Evolutionary conservation across 2,888 invertebrate genomes (phyloP), one percentile per base, ranked within the genome.

Genomic region (Lycia hirtaria): DNA sequence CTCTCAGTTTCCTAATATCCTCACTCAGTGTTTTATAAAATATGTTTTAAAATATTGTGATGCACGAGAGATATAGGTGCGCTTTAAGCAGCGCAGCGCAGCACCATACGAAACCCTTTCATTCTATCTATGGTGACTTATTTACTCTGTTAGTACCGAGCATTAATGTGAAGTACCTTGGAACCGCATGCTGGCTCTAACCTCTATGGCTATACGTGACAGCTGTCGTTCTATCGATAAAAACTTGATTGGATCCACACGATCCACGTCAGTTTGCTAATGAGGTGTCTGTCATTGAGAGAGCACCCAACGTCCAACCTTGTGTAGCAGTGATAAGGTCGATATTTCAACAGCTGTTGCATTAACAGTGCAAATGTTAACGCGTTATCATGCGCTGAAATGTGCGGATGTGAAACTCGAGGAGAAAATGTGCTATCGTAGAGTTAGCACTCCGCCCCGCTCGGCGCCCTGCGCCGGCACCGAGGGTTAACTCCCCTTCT

Each of bases 191-290:
- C n/a, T n/a, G n/a, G 12, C 4, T n/a, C 9, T 14, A 1, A 3
- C 7, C 15, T 3, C 24, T 12, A 14, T 24, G n/a, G 4, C 19
- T n/a, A 30, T 12, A 12, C 40, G 15, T 44, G 40, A 38, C 60
- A 48, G 56, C 64, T 54, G 64, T 37, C 61, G 20, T n/a, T n/a
- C 30, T 61, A 22, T 56, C 61, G 56, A 64, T 64, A 64, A 61
- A 61, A 60, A 62, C 62, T 57, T 62, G 62, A 64, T 64, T 62
- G 59, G 55, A 60, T 62, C 56, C 64, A 57, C 60, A 55, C 61
- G 58, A 58, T n/a, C n/a, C n/a, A 54, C 48, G 43, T 32, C 55
- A 52, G 37, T 53, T 51, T 47, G 55, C 59, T 64, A 62, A 64
- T 61, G 61, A 64, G 56, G 41, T 52, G 59, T 45, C 52, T 24